These are phyloP conservation scores for Euschistus heros DNA, from an alignment of 1,140 invertebrate species.

Conservation along the genomic window DNA sequence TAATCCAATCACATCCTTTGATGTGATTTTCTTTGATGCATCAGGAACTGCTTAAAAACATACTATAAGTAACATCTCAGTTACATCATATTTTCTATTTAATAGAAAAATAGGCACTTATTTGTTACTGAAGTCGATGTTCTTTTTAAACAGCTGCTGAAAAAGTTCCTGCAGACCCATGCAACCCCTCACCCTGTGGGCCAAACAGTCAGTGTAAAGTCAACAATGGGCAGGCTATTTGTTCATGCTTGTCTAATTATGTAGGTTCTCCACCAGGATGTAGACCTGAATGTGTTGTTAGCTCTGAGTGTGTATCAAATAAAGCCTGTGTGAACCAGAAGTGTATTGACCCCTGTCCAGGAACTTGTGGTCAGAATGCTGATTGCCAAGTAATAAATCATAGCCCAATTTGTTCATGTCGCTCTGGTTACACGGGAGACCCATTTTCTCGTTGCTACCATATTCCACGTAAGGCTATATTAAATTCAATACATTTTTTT, in stretches of 20 bases:
- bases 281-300: constrained; percentile 39
- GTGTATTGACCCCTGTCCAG: constrained; percentile 42
- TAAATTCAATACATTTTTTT: not conserved
- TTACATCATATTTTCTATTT: too few species aligned
- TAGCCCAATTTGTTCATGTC: constrained; percentile 41
- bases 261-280: constrained; percentile 40
- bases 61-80: too few species aligned
- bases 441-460: constrained; percentile 35
- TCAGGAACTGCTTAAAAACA: too few species aligned
- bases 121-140: too few species aligned
- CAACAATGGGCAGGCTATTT: constrained; percentile 39
- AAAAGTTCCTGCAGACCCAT: constrained; percentile 40
- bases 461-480: constrained; percentile 25
- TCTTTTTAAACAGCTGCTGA: constrained; percentile 28
- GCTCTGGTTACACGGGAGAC: constrained; percentile 43
- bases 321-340: constrained; percentile 41
- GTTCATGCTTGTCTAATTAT: constrained; percentile 39
- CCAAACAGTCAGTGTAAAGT: constrained; percentile 46
- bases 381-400: constrained; percentile 46
- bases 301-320: constrained; percentile 39
- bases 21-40: too few species aligned
- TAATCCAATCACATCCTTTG: too few species aligned
- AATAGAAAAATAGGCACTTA: too few species aligned
- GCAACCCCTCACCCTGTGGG: constrained; percentile 56
- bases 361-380: constrained; percentile 44